Conservation (phyloP, 2,888 invertebrate species). For the Mantis religiosa region DNA sequence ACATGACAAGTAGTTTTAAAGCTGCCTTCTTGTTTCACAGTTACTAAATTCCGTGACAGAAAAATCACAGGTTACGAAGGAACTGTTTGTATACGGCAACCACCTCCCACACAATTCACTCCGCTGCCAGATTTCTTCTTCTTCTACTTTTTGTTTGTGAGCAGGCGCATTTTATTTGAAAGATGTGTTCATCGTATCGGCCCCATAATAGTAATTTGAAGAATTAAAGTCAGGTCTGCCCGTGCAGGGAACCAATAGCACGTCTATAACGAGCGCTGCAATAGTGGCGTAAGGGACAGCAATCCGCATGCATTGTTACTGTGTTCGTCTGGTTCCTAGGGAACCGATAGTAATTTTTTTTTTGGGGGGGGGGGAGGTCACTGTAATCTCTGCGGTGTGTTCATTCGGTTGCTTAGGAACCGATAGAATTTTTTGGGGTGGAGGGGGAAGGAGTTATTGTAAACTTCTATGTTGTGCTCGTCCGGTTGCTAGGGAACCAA, state of each 20-base stretch:
- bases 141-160: neutral
- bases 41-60: neutral
- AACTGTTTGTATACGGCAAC: neutral
- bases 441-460: no score
- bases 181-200: neutral
- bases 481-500: no score
- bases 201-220: conserved; percentile 17
- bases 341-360: no score
- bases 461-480: no score
- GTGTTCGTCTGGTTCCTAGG: no score
- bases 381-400: no score
- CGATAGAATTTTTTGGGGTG: no score
- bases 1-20: neutral
- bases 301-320: no score
- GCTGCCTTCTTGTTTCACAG: neutral
- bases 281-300: neutral
- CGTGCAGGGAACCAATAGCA: neutral
- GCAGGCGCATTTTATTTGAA: conserved; percentile 1
- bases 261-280: neutral
- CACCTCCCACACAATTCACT: neutral
- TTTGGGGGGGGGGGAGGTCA: no score
- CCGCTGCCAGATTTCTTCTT: neutral
- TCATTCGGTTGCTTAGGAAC: no score
- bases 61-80: conserved; percentile 4
- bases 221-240: conserved; percentile 17